These are phyloP conservation scores for Argyrosomus regius DNA, from an alignment of 2,797 vertebrate genomes.

Conservation along the genomic window DNA sequence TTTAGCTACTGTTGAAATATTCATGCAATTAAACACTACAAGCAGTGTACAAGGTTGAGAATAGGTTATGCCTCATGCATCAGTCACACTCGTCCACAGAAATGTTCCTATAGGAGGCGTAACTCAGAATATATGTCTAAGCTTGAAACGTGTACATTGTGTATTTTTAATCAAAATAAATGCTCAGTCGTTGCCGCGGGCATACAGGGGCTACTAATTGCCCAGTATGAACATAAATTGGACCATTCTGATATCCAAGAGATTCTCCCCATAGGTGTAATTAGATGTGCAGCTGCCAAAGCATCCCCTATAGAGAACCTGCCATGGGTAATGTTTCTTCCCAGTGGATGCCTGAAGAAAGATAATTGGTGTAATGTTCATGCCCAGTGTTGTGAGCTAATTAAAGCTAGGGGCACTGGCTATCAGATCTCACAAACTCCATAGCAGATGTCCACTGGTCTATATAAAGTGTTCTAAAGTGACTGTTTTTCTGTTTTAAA, in stretches of 20 bases:
- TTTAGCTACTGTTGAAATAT: constrained; percentile 70
- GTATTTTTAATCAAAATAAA: constrained; percentile 62
- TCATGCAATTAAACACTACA: constrained; percentile 72
- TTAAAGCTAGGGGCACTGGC: constrained; percentile 74
- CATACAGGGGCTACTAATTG: constrained; percentile 62
- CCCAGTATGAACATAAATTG: constrained; percentile 69
- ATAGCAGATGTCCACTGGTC: constrained; percentile 52
- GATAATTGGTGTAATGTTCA: constrained; percentile 80
- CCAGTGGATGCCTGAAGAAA: constrained; percentile 72
- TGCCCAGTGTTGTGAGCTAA: constrained; percentile 77
- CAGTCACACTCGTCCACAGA: constrained; percentile 32
- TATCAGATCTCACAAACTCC: constrained; percentile 62
- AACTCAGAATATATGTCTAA: constrained; percentile 13
- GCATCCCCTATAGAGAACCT: constrained; percentile 78
- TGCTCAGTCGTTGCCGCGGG: constrained; percentile 50
- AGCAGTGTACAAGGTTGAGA: constrained; percentile 48
- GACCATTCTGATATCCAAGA: constrained; percentile 67
- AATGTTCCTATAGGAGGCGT: constrained; percentile 16
- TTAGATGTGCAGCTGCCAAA: constrained; percentile 80
- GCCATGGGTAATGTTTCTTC: constrained; percentile 73
- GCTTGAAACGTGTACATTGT: constrained; percentile 23
- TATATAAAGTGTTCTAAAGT: constrained; percentile 43
- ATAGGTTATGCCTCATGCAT: constrained; percentile 52
- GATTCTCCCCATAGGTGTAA: constrained; percentile 81
- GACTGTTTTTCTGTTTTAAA: neutral